These are phyloP conservation scores for Ptychadena robeensis DNA, from an alignment of 2,797 vertebrate genomes.

Conservation along the genomic window DNA sequence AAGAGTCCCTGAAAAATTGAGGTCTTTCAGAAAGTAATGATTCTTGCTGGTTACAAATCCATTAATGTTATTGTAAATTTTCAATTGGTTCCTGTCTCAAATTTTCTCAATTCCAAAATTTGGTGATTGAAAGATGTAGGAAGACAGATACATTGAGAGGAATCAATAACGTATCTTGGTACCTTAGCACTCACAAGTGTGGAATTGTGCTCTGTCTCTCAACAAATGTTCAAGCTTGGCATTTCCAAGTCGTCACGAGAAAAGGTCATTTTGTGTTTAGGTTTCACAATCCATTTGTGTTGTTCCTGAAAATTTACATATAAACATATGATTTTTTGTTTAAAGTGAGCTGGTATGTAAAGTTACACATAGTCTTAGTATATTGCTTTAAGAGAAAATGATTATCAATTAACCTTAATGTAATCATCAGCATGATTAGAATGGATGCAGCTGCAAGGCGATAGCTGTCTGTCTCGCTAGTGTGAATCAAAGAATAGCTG, in stretches of 20 bases:
- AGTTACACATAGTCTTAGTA: background rate
- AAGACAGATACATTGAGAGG: background rate
- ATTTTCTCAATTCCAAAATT: slow-evolving; percentile 4
- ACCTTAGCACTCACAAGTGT: slow-evolving; percentile 35
- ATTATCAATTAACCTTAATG: background rate
- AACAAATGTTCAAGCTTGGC: slow-evolving; percentile 54
- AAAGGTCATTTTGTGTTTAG: slow-evolving; percentile 52
- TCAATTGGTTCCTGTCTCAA: too few species aligned
- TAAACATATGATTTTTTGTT: background rate
- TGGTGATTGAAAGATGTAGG: slow-evolving; percentile 42
- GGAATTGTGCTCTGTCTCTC: slow-evolving; percentile 29
- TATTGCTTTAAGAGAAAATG: background rate
- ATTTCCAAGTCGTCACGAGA: slow-evolving; percentile 22
- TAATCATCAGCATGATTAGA: background rate
- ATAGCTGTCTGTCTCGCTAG: too few species aligned
- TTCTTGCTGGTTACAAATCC: too few species aligned
- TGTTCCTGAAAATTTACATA: slow-evolving; percentile 19
- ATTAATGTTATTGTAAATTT: too few species aligned
- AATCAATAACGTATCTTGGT: slow-evolving; percentile 46
- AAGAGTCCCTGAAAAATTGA: too few species aligned
- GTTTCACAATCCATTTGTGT: slow-evolving; percentile 21
- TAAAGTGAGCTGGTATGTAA: background rate
- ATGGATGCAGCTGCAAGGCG: background rate
- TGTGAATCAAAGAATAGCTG: too few species aligned
- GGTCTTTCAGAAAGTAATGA: too few species aligned